Base-by-base conservation (phyloP, 2,113 vertebrate genomes). In the Sturnus vulgaris region DNA sequence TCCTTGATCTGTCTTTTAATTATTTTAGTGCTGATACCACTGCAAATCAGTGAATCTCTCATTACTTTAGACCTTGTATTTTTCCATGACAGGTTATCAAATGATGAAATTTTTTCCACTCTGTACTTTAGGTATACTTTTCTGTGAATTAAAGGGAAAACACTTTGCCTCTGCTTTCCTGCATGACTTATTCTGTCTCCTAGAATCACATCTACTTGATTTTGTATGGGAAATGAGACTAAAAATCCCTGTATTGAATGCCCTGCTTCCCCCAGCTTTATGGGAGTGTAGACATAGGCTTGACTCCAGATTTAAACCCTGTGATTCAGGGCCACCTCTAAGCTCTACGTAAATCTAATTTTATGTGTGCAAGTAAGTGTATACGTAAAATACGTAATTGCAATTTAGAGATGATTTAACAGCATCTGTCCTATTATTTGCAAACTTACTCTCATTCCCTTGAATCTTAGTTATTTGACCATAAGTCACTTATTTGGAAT, bases 361-460 rank as follows among this genome's bases (percentile, higher is more conserved):
- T 96, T 95, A 93, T 92, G 66, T 79, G 60, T 80, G 78, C 63
- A 66, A 82, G 81, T 89, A 94, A 92, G 82, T 95, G 46, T 87
- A 55, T 93, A 77, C 0, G 75, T 92, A 95, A 96, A 95, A 95
- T 50, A 93, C 30, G 9, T 94, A 95, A 93, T 93, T 95, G 85
- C 91, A 90, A 92, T 94, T 96, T 95, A 96, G 93, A 90, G 70
- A 68, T 91, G 75, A 95, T 95, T 96, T 97, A 95, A 77, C 84
- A 88, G 78, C 76, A 80, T 94, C 66, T 93, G 71, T 90, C 75
- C 75, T 79, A 73, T 87, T 93, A 91, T 95, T 94, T 95, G 91
- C 70, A 82, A 95, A 92, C 63, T 93, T 84, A 53, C 83, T 87
- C 88, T 87, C 53, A 63, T 92, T 82, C 66, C 50, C 46, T 91